These are phyloP conservation scores for Coregonus suidteri DNA, from an alignment of 2,797 vertebrate species.

Conservation along the genomic window DNA sequence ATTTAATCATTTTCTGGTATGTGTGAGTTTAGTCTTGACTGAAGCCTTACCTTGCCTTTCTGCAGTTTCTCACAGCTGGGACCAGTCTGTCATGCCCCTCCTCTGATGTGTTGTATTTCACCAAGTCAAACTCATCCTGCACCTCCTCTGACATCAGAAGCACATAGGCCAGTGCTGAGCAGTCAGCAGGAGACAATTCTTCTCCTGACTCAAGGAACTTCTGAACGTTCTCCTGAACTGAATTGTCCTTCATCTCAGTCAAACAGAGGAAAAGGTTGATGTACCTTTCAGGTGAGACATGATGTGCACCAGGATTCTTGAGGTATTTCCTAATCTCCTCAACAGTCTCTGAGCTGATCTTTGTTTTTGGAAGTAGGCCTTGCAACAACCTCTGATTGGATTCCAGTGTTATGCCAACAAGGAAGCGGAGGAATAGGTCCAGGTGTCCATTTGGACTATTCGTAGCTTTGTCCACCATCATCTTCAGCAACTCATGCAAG, in stretches of 20 bases:
- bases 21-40: not conserved
- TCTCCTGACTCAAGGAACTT: not conserved
- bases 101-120: constrained; percentile 12
- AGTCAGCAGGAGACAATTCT: not conserved
- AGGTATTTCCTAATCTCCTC: constrained; percentile 9
- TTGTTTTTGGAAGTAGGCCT: not conserved
- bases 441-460: constrained; percentile 7
- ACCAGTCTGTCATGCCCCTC: constrained; percentile 1
- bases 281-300: not conserved
- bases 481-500: constrained; percentile 5
- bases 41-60: not conserved
- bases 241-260: constrained; percentile 5
- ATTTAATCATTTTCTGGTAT: no score
- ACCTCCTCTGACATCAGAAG: constrained; percentile 4
- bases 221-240: not conserved
- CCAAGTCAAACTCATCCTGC: constrained; percentile 5
- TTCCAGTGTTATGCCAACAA: constrained; percentile 12
- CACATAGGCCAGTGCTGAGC: constrained; percentile 2
- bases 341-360: not conserved
- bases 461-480: not conserved
- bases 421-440: constrained; percentile 10
- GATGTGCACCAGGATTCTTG: not conserved
- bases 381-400: constrained; percentile 6
- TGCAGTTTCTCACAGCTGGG: constrained; percentile 2
- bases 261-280: constrained; percentile 5